Evolutionary conservation across 2,797 vertebrate species (phyloP).

Genomic region (Falco novaeseelandiae): DNA sequence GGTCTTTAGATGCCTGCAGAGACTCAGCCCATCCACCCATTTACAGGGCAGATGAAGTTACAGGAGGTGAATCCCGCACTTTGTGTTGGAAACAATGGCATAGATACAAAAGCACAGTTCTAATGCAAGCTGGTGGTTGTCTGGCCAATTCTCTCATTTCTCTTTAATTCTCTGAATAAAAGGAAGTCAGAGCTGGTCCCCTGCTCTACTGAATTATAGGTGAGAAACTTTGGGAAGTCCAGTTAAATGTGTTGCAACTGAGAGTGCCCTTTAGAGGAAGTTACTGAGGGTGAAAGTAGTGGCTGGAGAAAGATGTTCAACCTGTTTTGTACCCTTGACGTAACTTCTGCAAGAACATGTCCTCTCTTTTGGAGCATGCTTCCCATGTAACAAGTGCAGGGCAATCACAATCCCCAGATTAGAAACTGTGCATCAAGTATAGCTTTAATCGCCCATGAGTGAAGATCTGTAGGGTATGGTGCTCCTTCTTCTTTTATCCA

Average conservation of each 20-base stretch:
- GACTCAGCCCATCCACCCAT: background rate
- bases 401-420: background rate
- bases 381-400: background rate
- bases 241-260: background rate
- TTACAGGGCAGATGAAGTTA: background rate
- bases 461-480: background rate
- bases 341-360: background rate
- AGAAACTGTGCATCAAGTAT: background rate
- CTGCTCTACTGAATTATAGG: background rate
- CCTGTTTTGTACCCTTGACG: background rate
- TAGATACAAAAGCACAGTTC: background rate
- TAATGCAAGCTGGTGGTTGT: background rate
- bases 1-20: background rate
- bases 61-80: background rate
- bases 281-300: background rate
- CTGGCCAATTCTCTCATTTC: background rate
- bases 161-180: background rate
- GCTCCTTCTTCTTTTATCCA: background rate
- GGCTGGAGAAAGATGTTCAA: background rate
- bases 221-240: background rate
- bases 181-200: background rate
- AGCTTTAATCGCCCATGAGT: fast-evolving
- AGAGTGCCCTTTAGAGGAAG: background rate
- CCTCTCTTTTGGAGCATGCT: background rate
- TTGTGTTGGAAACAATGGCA: background rate